A percentile compares a stretch with the other conserved stretches of the same genome.
Conservation (phyloP, 2,113 vertebrate genomes). For the Ranitomeya imitator region DNA sequence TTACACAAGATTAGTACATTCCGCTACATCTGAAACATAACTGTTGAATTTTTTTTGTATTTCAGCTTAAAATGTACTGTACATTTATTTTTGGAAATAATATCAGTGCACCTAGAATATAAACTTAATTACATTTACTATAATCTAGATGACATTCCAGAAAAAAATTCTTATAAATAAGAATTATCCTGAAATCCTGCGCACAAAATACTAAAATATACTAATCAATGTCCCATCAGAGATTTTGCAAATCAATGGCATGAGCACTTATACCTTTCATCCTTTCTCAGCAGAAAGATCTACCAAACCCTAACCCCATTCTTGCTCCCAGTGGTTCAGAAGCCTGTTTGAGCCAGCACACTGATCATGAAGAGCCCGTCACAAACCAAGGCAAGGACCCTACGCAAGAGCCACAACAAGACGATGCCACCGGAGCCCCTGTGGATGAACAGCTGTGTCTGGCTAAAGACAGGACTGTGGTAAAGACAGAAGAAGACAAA, state of each 20-base stretch:
- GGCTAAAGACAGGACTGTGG: conserved; percentile 10
- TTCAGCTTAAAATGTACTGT: neutral
- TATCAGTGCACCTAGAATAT: too few species aligned
- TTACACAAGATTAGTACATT: too few species aligned
- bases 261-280: neutral
- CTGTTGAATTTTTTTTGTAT: too few species aligned
- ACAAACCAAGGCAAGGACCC: neutral
- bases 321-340: conserved; percentile 65
- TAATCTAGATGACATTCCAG: neutral
- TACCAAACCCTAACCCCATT: conserved; percentile 80
- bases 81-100: neutral
- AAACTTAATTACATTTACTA: too few species aligned
- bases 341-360: conserved; percentile 68
- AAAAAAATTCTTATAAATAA: neutral
- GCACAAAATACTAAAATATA: neutral
- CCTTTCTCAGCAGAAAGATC: conserved; percentile 72
- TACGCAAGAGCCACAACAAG: neutral
- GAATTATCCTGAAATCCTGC: neutral
- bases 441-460: neutral
- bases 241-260: neutral
- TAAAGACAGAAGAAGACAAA: neutral
- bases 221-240: neutral
- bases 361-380: conserved; percentile 14
- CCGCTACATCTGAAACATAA: too few species aligned
- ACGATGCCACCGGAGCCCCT: neutral